Evolutionary conservation across 2,888 invertebrate species (phyloP).

Genomic region (Hirtodrosophila trivittata): DNA sequence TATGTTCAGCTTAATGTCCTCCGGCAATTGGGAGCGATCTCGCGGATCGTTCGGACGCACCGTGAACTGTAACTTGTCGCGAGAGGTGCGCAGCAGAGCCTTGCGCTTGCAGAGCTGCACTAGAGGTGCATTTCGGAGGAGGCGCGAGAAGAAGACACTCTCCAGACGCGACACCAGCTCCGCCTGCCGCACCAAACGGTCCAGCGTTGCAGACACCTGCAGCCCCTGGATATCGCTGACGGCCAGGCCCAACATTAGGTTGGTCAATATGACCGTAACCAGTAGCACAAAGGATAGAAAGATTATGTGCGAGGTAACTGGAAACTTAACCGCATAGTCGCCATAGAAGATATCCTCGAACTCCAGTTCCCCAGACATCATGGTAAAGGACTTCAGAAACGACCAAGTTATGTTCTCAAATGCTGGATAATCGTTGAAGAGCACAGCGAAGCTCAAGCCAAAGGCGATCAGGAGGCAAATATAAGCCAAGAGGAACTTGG

Average conservation of each 20-base stretch:
- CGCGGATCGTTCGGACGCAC: conserved; percentile 93
- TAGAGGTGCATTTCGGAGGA: conserved; percentile 88
- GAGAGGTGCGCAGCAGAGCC: conserved; percentile 90
- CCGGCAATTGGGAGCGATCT: conserved; percentile 89
- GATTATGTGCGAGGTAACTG: conserved; percentile 90
- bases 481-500: conserved; percentile 91
- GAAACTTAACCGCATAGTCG: conserved; percentile 86
- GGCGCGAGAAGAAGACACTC: conserved; percentile 91
- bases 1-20: conserved; percentile 89
- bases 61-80: conserved; percentile 89
- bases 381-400: conserved; percentile 91
- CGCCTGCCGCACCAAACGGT: conserved; percentile 91
- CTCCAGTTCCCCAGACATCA: conserved; percentile 95
- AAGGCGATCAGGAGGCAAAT: conserved; percentile 92
- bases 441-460: conserved; percentile 91
- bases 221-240: conserved; percentile 94
- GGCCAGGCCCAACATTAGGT: conserved; percentile 92
- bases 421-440: conserved; percentile 90
- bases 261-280: conserved; percentile 92
- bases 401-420: conserved; percentile 86
- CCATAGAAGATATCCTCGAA: conserved; percentile 93
- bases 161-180: conserved; percentile 92
- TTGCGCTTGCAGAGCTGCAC: conserved; percentile 88
- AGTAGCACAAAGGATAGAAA: conserved; percentile 91
- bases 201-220: conserved; percentile 91